These are phyloP conservation scores for Trichonephila clavipes DNA, from an alignment of 1,140 invertebrate species.

Conservation along the genomic window DNA sequence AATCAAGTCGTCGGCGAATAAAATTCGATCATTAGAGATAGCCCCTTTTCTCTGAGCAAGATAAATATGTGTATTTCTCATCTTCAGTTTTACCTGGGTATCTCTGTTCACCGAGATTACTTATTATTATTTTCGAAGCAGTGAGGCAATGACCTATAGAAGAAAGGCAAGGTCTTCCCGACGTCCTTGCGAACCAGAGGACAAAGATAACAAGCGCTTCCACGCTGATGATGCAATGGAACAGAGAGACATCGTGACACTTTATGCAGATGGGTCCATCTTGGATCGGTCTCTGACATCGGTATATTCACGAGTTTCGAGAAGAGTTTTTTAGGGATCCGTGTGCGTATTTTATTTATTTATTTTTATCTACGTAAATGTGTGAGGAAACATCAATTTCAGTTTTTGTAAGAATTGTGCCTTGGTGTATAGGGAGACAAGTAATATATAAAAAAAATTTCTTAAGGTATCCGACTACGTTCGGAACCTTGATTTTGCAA, in stretches of 20 bases:
- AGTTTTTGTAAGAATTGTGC: too few species aligned
- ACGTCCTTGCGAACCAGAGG: conserved; percentile 4
- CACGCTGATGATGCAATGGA: not conserved
- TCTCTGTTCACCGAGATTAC: not conserved
- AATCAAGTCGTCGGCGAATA: too few species aligned
- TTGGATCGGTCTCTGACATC: not conserved
- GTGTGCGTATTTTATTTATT: too few species aligned
- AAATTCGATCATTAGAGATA: too few species aligned
- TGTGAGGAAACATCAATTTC: too few species aligned
- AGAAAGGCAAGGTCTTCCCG: not conserved
- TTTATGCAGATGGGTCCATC: not conserved
- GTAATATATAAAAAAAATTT: too few species aligned
- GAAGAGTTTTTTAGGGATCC: not conserved
- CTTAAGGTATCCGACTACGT: too few species aligned
- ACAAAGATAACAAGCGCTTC: conserved; percentile 20
- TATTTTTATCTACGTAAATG: too few species aligned
- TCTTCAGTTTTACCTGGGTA: not conserved
- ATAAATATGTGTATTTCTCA: not conserved
- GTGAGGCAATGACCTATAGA: conserved; percentile 48
- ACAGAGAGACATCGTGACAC: not conserved
- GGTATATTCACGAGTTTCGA: not conserved
- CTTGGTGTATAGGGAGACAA: too few species aligned
- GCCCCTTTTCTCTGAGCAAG: not conserved
- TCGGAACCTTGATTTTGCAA: too few species aligned
- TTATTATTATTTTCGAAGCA: conserved; percentile 32